Evolutionary conservation across 2,113 vertebrate genomes (phyloP).

Genomic region (Sterrhoptilus dennistouni): DNA sequence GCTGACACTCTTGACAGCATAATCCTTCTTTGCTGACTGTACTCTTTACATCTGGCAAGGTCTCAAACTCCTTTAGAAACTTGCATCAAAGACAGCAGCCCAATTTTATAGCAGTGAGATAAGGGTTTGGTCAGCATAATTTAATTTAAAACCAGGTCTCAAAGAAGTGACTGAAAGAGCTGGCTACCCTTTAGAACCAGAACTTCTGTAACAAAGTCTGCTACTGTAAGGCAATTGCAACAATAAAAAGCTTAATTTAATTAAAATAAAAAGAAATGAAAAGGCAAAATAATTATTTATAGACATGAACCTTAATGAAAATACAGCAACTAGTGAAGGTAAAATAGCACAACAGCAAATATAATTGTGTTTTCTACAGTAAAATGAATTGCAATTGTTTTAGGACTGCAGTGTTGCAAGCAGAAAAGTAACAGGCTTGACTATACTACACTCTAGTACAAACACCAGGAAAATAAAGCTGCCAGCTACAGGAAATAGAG

Average conservation of each 20-base stretch:
- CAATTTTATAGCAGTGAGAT: neutral
- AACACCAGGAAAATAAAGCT: neutral
- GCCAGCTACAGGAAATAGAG: neutral
- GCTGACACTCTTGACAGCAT: neutral
- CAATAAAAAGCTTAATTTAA: neutral
- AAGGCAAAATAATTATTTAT: neutral
- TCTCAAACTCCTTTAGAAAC: conserved; percentile 1
- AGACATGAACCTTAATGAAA: neutral
- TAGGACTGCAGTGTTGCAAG: neutral
- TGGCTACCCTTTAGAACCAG: neutral
- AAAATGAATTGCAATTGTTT: neutral
- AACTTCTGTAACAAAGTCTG: neutral
- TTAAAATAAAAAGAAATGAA: neutral
- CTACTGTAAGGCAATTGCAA: neutral
- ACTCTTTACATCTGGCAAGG: neutral
- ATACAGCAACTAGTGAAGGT: neutral
- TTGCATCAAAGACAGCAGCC: neutral
- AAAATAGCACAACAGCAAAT: neutral
- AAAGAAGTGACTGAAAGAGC: neutral
- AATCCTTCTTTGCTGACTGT: neutral
- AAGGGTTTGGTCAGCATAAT: neutral
- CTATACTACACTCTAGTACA: neutral
- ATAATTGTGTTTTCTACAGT: neutral
- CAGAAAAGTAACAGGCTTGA: neutral
- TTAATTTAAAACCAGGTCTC: neutral